Evolutionary conservation across 2,888 invertebrate species (phyloP).

Genomic region (Leptogaster cylindrica): DNA sequence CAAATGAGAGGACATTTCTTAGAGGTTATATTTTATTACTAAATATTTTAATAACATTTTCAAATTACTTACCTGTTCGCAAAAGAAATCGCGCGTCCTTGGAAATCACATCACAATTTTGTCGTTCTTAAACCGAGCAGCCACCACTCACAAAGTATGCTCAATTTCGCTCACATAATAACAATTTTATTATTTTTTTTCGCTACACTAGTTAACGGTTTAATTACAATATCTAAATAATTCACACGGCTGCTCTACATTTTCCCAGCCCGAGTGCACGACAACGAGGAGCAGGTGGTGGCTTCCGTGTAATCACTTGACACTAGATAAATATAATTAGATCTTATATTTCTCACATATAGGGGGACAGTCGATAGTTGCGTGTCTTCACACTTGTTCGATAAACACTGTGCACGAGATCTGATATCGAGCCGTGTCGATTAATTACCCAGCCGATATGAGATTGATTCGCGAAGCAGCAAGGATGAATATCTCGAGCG

Average conservation of each 20-base stretch:
- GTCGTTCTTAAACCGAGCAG: too few species aligned
- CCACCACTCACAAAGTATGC: conserved; percentile 28
- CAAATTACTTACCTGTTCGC: background rate
- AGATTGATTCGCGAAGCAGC: conserved; percentile 13
- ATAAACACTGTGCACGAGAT: background rate
- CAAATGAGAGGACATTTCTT: too few species aligned
- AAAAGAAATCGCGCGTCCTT: background rate
- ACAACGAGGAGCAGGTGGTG: background rate
- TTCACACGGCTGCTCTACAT: conserved; percentile 46
- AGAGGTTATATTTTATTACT: too few species aligned
- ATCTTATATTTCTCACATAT: too few species aligned
- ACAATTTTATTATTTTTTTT: conserved; percentile 38
- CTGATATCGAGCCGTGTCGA: background rate
- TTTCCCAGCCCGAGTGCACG: background rate
- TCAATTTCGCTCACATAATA: conserved; percentile 42
- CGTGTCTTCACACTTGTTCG: background rate
- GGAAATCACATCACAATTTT: too few species aligned
- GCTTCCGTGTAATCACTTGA: background rate
- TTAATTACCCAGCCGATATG: background rate
- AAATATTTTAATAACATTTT: background rate
- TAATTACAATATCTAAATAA: conserved; percentile 43
- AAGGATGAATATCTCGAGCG: conserved; percentile 50
- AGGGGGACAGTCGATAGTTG: background rate
- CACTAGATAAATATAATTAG: background rate
- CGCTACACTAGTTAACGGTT: conserved; percentile 47